Conservation (phyloP, 2,888 invertebrate genomes). For the Pollenia angustigena region DNA sequence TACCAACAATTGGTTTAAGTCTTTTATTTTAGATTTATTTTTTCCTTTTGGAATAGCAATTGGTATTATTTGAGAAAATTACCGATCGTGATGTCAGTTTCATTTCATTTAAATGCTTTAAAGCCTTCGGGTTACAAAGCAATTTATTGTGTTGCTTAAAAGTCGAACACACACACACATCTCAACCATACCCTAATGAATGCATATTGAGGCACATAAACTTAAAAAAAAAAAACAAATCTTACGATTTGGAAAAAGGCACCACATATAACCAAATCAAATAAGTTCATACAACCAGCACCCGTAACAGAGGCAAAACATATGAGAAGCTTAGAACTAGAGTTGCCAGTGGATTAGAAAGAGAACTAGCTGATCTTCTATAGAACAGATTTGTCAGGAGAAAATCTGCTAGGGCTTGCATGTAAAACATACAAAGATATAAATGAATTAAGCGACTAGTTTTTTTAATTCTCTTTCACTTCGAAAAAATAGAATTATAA, state of each 20-base stretch:
- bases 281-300: slow-evolving; percentile 39
- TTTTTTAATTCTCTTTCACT: no score
- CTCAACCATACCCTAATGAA: slow-evolving; percentile 18
- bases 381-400: no score
- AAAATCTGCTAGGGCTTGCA: no score
- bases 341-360: slow-evolving; percentile 23
- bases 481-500: no score
- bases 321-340: slow-evolving; percentile 33
- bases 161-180: slow-evolving; percentile 47
- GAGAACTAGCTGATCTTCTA: neutral
- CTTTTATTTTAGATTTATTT: slow-evolving; percentile 9
- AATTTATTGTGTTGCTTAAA: slow-evolving; percentile 69
- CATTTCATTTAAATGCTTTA: slow-evolving; percentile 74
- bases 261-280: slow-evolving; percentile 48
- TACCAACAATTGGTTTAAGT: neutral
- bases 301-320: slow-evolving; percentile 65
- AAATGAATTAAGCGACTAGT: no score
- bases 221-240: slow-evolving; percentile 23
- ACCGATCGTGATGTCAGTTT: slow-evolving; percentile 75
- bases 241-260: slow-evolving; percentile 20
- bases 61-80: slow-evolving; percentile 74
- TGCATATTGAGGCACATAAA: slow-evolving; percentile 8
- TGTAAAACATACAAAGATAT: no score
- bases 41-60: slow-evolving; percentile 55
- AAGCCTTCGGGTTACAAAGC: slow-evolving; percentile 69